A percentile compares a stretch with the other conserved stretches of the same genome.
These are phyloP conservation scores for Coenonympha glycerion DNA, from an alignment of 2,888 invertebrate genomes.

Conservation along the genomic window DNA sequence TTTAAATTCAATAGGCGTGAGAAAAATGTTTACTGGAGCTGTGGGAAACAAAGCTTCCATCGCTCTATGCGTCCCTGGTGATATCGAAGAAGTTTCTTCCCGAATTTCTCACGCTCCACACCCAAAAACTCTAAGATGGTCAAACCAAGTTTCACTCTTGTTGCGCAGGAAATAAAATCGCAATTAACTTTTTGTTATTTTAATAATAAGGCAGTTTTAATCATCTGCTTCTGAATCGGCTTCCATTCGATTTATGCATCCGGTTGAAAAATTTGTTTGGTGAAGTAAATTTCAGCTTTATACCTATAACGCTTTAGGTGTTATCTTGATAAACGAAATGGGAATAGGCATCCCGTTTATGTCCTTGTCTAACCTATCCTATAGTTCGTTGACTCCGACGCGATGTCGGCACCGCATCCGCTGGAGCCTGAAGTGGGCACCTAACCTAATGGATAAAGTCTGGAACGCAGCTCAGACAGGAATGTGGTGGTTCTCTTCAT, in stretches of 20 bases:
- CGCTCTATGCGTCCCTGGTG: slow-evolving; percentile 59
- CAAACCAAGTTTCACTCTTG: slow-evolving; percentile 33
- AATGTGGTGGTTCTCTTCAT: slow-evolving; percentile 48
- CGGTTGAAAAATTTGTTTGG: slow-evolving; percentile 22
- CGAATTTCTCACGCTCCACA: slow-evolving; percentile 74
- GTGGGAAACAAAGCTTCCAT: slow-evolving; percentile 51
- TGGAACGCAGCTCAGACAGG: slow-evolving; percentile 42
- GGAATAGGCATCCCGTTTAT: slow-evolving; percentile 51
- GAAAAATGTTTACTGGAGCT: slow-evolving; percentile 35
- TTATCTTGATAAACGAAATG: slow-evolving; percentile 10
- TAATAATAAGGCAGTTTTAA: slow-evolving; percentile 10
- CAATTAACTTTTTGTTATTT: slow-evolving; percentile 23
- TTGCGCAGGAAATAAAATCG: slow-evolving; percentile 4
- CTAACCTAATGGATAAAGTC: slow-evolving; percentile 43
- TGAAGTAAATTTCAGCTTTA: slow-evolving; percentile 19
- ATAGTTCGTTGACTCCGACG: slow-evolving; percentile 52
- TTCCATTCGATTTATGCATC: slow-evolving; percentile 47
- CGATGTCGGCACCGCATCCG: slow-evolving; percentile 42
- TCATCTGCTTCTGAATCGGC: slow-evolving; percentile 39
- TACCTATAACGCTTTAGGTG: slow-evolving; percentile 14
- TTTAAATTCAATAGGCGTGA: slow-evolving; percentile 31
- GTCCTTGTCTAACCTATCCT: slow-evolving; percentile 50
- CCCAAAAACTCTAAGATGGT: slow-evolving; percentile 34
- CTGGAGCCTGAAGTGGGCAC: no score
- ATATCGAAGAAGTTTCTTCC: slow-evolving; percentile 69